Evolutionary conservation across 2,113 vertebrate species (phyloP), one percentile per base, ranked within the genome.

Genomic region (Semicossyphus pulcher): DNA sequence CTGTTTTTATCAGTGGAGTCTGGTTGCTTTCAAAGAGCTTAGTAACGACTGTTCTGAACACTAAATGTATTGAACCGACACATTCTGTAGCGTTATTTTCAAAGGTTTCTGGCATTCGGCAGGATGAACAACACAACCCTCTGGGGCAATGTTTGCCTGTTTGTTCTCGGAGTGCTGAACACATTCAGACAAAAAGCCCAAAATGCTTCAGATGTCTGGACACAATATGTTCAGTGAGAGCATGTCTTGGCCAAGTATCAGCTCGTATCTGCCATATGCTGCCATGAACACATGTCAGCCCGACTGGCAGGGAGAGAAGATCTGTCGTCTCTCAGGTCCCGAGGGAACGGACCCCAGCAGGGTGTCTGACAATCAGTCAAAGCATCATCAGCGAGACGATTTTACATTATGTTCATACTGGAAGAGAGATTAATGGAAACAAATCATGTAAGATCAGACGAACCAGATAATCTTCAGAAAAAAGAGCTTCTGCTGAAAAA

Each of bases 211-310:
- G 82, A 88, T 91, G 89, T 92, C 86, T 91, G 88, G 85, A 90
- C 89, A 81, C 88, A 89, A 81, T 84, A 80, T 88, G 90, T 81
- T 89, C 79, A 89, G 88, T 89, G 91, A 83, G 92, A 88, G 90
- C 86, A 85, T 69, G 90, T 78, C 71, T 88, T 90, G 89, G 92
- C 88, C 67, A 4, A 47, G 72, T 25, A 57, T 83, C 85, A 86
- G 75, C 81, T 83, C 93, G 89, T 93, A 94, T 96, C 95, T 94
- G 94, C 95, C 96, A 97, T 96, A 96, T 97, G 96, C 94, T 76
- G 94, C 94, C 90, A 80, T 82, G 80, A 93, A 89, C 91, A 93
- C 83, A 80, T 94, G 95, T 95, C 94, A 93, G 93, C 90, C 91
- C 92, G 88, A 81, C 62, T 88, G 93, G 85, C 83, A 59, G 91